Evolutionary conservation across 2,113 vertebrate species (phyloP).

Genomic region (Neotragus moschatus): DNA sequence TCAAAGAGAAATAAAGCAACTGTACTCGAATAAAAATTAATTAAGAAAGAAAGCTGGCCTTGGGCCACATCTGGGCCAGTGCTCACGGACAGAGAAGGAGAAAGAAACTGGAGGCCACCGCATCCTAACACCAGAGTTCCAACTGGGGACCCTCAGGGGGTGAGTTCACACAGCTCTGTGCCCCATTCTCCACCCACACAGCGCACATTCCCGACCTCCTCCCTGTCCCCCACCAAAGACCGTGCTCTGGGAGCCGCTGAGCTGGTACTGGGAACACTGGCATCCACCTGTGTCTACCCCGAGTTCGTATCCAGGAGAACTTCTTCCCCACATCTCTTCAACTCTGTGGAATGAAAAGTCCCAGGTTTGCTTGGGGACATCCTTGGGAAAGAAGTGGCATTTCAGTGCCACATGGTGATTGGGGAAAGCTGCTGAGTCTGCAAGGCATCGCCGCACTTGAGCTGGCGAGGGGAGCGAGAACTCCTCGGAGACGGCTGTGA

Average conservation of each 20-base stretch:
- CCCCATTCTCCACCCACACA: fast-evolving
- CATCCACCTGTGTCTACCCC: not conserved
- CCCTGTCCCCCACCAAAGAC: fast-evolving
- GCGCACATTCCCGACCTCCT: fast-evolving
- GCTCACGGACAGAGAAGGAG: not conserved
- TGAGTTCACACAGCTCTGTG: not conserved
- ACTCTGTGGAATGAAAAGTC: not conserved
- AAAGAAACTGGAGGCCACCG: not conserved
- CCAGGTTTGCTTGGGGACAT: not conserved
- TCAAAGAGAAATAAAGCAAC: not conserved
- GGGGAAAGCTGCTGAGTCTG: not conserved
- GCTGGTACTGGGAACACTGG: not conserved
- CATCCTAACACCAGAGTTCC: not conserved
- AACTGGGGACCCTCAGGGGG: fast-evolving
- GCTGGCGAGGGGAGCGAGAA: not conserved
- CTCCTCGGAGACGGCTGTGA: not conserved
- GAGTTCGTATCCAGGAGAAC: not conserved
- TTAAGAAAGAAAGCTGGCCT: not conserved
- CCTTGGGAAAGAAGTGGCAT: not conserved
- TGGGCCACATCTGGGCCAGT: not conserved
- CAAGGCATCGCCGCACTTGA: not conserved
- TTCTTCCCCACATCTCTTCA: not conserved
- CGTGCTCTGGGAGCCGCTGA: fast-evolving
- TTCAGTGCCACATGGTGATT: not conserved
- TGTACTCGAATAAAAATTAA: not conserved